Evolutionary conservation across 2,888 invertebrate genomes (phyloP).

Genomic region (Luffia ferchaultella): DNA sequence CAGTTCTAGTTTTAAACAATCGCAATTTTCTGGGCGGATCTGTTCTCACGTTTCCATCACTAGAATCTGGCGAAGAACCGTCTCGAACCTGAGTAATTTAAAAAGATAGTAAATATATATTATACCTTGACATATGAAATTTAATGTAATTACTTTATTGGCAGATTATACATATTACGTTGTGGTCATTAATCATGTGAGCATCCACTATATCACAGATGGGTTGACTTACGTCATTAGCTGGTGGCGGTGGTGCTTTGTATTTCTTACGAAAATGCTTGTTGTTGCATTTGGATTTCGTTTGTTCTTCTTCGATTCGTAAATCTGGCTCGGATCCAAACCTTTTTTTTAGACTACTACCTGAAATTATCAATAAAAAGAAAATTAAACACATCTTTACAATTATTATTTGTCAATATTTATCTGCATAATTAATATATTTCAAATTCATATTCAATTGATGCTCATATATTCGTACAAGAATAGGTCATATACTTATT

Average conservation of each 20-base stretch:
- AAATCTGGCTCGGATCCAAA: constrained; percentile 82
- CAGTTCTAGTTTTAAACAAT: constrained; percentile 78
- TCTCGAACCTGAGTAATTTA: constrained; percentile 47
- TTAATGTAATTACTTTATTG: too few species aligned
- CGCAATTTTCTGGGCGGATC: constrained; percentile 67
- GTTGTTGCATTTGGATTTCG: constrained; percentile 37
- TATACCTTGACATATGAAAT: too few species aligned
- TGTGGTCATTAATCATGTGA: too few species aligned
- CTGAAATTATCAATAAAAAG: constrained; percentile 23
- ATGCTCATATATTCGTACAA: too few species aligned
- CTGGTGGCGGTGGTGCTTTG: constrained; percentile 74
- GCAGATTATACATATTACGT: too few species aligned
- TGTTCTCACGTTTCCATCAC: constrained; percentile 54
- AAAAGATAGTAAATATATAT: too few species aligned
- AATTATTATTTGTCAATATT: background rate
- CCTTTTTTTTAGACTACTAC: constrained; percentile 51
- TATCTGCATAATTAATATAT: too few species aligned
- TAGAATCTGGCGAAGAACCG: constrained; percentile 69
- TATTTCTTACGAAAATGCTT: constrained; percentile 78
- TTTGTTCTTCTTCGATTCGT: constrained; percentile 45
- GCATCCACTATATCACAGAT: too few species aligned
- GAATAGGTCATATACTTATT: too few species aligned
- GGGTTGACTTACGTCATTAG: constrained; percentile 45
- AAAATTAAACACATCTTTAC: background rate
- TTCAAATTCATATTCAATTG: too few species aligned